A percentile compares a stretch with the other conserved stretches of the same genome.
These are phyloP conservation scores for Cybosia mesomella DNA, from an alignment of 2,888 invertebrate genomes.

Conservation along the genomic window DNA sequence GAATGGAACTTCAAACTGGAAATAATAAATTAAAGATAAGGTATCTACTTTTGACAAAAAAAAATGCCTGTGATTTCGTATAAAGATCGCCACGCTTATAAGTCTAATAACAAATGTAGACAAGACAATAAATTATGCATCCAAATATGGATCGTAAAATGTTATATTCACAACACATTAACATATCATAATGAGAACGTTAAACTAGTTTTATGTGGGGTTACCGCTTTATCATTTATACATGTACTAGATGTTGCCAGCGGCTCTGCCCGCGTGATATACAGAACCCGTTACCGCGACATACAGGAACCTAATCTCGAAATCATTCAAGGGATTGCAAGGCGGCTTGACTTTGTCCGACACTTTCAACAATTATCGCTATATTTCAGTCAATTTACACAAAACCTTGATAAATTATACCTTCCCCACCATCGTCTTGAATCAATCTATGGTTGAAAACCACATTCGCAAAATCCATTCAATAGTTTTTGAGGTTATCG, in stretches of 20 bases:
- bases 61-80: constrained; percentile 20
- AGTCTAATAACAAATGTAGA: constrained; percentile 19
- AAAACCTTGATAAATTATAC: no score
- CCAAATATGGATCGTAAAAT: constrained; percentile 33
- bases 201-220: constrained; percentile 35
- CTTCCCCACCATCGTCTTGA: no score
- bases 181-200: constrained; percentile 44
- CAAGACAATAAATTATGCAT: constrained; percentile 37
- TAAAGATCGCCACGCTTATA: constrained; percentile 24
- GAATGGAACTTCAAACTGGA: constrained; percentile 4
- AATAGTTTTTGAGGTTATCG: background rate
- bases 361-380: background rate
- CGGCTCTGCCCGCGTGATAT: background rate
- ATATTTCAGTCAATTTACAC: no score
- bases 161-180: constrained; percentile 30
- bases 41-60: constrained; percentile 19
- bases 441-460: background rate
- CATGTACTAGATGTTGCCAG: background rate
- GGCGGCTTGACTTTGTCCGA: background rate
- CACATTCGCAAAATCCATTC: background rate
- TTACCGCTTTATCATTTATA: constrained; percentile 26
- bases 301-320: background rate
- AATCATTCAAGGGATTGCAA: background rate
- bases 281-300: background rate
- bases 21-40: constrained; percentile 14